phyloP scores from a whole-genome alignment of 2,113 vertebrate genomes.

The Paedocypris sp. region DNA sequence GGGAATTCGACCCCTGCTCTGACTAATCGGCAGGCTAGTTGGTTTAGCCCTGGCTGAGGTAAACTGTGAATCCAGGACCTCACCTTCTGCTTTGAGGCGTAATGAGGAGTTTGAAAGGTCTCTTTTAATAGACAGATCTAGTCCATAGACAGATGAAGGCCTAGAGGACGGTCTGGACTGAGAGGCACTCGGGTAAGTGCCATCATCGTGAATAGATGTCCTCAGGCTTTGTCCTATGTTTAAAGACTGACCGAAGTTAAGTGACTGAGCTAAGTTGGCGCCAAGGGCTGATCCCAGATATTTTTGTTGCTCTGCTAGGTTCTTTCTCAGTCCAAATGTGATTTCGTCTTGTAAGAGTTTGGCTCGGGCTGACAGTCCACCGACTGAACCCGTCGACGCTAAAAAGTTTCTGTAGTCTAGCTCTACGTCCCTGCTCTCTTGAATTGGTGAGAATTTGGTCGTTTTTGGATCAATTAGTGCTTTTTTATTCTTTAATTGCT shows the following conservation, averaged over 20 bases:
- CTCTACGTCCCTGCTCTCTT: conserved; percentile 88
- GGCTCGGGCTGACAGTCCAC: conserved; percentile 80
- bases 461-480: conserved; percentile 85
- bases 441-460: conserved; percentile 92
- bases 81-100: conserved; percentile 82
- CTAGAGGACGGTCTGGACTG: conserved; percentile 88
- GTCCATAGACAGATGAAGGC: conserved; percentile 92
- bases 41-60: conserved; percentile 83
- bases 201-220: conserved; percentile 79
- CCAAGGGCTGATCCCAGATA: conserved; percentile 75
- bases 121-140: conserved; percentile 91
- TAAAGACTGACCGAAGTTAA: conserved; percentile 67
- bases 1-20: conserved; percentile 91
- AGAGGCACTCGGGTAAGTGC: conserved; percentile 80
- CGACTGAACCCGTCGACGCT: conserved; percentile 80
- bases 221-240: conserved; percentile 68
- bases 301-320: conserved; percentile 93
- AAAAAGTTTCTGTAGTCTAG: conserved; percentile 86
- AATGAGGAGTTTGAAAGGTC: conserved; percentile 91
- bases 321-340: conserved; percentile 92
- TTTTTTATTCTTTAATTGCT: conserved; percentile 94
- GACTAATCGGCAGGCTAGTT: conserved; percentile 93
- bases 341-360: conserved; percentile 93
- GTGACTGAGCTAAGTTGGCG: conserved; percentile 73
- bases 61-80: conserved; percentile 82